Base-by-base conservation (phyloP, 1,140 invertebrate genomes). In the Psilanteris sp. region DNA sequence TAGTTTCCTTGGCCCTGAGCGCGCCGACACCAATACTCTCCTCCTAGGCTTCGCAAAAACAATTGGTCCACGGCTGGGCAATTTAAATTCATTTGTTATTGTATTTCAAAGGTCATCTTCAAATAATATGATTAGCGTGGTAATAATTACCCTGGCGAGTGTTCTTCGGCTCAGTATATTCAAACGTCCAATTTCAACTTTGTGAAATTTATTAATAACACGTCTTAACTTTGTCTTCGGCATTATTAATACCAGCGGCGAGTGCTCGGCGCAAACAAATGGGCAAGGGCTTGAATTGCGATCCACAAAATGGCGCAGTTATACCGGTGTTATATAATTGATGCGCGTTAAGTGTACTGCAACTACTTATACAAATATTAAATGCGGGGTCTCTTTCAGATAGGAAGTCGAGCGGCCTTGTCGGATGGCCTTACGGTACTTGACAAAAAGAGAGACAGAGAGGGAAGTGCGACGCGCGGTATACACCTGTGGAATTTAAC, bases 1-100 rank as follows among this genome's bases (percentile, higher is more conserved):
- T 74, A 74, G 61, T 73, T 73, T 54, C 59, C 70, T 73, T 66
- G 59, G 70, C 61, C 70, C 43, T 66, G 70, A 73, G 50, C 13
- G 3, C 36, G 3, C 2, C 46, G 31, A 27, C 55, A 62, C 29
- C 15, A 39, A 54, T 70, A 52, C 52, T 24, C 24, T n/a, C n/a
- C n/a, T n/a, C n/a, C n/a, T n/a, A 24, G 10, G 32, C 32, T 52
- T 44, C 18, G 39, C 27, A 27, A 27, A 52, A 59, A 70, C 54
- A 55, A 50, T 31, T 26, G 3, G 4, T 15, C 22, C 26, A n/a
- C 18, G 3, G 10, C n/a, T 27, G 29, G 32, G 27, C 31, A 27
- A 32, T 50, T 31, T 13, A 29, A 29, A 6, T 50, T 29, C 9
- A 62, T 62, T 48, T 41, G 15, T 14, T 15, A 24, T n/a, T 13